A percentile compares a stretch with the other conserved stretches of the same genome.
These are phyloP conservation scores for Pelecanus crispus DNA, from an alignment of 2,113 vertebrate genomes.

Conservation along the genomic window DNA sequence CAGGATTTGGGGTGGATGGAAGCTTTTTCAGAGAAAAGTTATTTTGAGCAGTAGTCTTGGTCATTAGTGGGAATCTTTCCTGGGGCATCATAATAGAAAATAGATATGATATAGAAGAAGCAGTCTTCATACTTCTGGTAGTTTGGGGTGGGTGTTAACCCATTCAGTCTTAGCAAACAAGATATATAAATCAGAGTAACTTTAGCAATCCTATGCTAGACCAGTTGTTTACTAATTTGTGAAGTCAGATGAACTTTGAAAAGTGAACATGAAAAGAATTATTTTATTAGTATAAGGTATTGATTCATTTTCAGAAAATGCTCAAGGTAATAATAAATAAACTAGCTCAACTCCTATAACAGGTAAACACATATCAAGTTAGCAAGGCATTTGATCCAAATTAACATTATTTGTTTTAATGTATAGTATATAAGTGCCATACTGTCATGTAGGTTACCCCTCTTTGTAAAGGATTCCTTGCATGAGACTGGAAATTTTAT, in stretches of 20 bases:
- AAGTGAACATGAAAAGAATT: background rate
- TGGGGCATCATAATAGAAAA: background rate
- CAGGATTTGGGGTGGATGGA: background rate
- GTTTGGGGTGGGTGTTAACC: background rate
- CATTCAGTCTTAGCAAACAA: background rate
- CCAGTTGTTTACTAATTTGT: background rate
- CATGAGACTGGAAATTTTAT: background rate
- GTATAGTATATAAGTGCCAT: background rate
- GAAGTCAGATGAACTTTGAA: background rate
- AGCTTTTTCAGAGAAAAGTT: background rate
- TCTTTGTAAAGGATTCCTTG: background rate
- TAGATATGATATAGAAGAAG: background rate
- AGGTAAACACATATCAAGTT: background rate
- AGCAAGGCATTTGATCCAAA: background rate
- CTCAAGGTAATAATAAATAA: background rate
- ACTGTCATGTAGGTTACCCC: background rate
- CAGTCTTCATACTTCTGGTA: background rate
- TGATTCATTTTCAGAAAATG: background rate
- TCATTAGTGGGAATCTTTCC: background rate
- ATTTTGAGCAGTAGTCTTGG: background rate
- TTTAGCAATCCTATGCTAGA: background rate
- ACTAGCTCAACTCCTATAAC: background rate
- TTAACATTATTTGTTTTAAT: background rate
- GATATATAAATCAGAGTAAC: background rate
- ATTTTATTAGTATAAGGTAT: background rate